Base-by-base conservation (phyloP, 2,888 invertebrate genomes). In the Troides oblongomaculatus region DNA sequence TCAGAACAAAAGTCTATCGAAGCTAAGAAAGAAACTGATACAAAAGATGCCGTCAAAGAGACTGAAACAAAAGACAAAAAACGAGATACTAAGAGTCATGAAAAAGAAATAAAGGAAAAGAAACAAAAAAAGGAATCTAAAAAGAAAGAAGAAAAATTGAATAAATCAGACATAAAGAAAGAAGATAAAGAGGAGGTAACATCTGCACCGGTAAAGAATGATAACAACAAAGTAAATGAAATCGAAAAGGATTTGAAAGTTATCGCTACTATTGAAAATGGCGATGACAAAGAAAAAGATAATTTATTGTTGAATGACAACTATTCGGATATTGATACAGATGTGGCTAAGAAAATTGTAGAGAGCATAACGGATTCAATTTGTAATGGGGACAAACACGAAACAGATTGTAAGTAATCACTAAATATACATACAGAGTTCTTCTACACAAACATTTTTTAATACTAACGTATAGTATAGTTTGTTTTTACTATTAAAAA, bases 271-370 rank as follows among this genome's bases (percentile, higher is more conserved):
- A 56, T 57, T 21, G 69, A 62, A 59, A 76, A 78, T 56, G 77
- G 79, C 64, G 84, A 79, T 66, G 84, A 83, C 14, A 84, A 85
- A 70, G 76, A 74, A 62, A 86, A 85, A 74, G 86, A 83, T 30
- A 91, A 92, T 59, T 76, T 90, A 70, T 75, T 92, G 69, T 76
- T 91, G 66, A 89, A 89, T 77, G 92, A 92, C 71, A 90, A 88
- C 75, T 92, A 92, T 76, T 89, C 93, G 14, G 93, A 93, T 73
- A 92, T 95, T 72, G 96, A 96, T 79, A 95, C 97, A 8, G 97
- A 97, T 78, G 97, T 97, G 76, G 97, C 97, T 6, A 98, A 98
- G 86, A 97, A 97, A 89, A 96, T 98, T 74, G 97, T 98, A 2
- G 97, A 98, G 84, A 96, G 96, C 77, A 96, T 97, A 64, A 97